phyloP scores from a whole-genome alignment of 2,888 invertebrate species.

The Apamea monoglypha region DNA sequence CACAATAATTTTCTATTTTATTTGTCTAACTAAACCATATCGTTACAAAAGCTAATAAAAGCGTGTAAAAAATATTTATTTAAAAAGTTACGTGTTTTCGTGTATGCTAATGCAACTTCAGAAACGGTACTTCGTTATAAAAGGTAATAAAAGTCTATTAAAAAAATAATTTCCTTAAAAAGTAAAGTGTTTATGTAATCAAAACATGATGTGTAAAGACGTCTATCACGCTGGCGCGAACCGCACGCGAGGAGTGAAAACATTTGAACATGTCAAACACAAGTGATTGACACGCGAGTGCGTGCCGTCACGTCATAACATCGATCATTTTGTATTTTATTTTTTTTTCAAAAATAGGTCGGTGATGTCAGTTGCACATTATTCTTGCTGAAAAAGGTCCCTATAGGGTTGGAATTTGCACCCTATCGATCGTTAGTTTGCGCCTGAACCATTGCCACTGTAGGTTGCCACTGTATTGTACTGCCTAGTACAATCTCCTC shows the following conservation, averaged over 20 bases:
- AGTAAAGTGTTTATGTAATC: slow-evolving; percentile 14
- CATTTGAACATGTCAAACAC: slow-evolving; percentile 41
- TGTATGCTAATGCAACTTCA: neutral
- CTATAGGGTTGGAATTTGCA: neutral
- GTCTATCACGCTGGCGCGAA: slow-evolving; percentile 23
- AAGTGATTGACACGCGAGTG: slow-evolving; percentile 40
- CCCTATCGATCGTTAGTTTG: neutral
- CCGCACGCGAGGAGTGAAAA: slow-evolving; percentile 18
- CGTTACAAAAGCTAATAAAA: slow-evolving; percentile 8
- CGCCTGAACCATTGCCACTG: too few species aligned
- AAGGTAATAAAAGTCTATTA: neutral
- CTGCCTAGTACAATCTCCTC: too few species aligned
- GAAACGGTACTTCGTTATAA: slow-evolving; percentile 4
- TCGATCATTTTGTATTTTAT: slow-evolving; percentile 22
- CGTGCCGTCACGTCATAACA: slow-evolving; percentile 21
- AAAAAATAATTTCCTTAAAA: neutral
- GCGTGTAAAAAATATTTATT: neutral
- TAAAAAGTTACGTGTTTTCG: neutral
- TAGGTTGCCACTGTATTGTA: too few species aligned
- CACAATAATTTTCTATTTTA: neutral
- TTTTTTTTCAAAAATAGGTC: slow-evolving; percentile 8
- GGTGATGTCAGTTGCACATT: slow-evolving; percentile 1
- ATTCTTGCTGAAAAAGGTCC: neutral
- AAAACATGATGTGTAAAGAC: slow-evolving; percentile 29
- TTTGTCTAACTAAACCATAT: neutral